phyloP scores from a whole-genome alignment of 2,888 invertebrate species.

The Agelastica alni region DNA sequence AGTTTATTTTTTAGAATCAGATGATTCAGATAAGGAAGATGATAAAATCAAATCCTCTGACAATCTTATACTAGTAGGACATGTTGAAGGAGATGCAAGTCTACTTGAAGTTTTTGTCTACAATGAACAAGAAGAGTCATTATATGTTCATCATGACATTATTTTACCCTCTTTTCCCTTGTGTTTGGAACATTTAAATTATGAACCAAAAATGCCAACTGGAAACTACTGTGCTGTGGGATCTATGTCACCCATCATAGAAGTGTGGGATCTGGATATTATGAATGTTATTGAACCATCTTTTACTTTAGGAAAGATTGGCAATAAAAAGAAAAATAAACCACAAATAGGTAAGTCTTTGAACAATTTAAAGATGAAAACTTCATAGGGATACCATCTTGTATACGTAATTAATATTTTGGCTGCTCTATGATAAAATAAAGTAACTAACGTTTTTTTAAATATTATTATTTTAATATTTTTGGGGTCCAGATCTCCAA shows the following conservation, averaged over 20 bases:
- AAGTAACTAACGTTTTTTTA: too few species aligned
- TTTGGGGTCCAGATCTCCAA: too few species aligned
- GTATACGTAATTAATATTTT: not conserved
- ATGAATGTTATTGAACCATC: conserved; percentile 90
- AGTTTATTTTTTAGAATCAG: conserved; percentile 55
- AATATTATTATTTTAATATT: too few species aligned
- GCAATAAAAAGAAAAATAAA: conserved; percentile 55
- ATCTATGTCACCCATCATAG: conserved; percentile 88
- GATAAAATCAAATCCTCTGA: conserved; percentile 86
- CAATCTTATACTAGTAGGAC: conserved; percentile 86
- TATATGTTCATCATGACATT: conserved; percentile 94
- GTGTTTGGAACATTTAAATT: conserved; percentile 91
- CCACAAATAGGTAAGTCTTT: conserved; percentile 55
- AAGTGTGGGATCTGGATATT: conserved; percentile 96
- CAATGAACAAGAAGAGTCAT: conserved; percentile 84
- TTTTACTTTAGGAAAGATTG: conserved; percentile 70
- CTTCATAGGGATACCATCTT: conserved; percentile 56
- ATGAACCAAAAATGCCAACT: conserved; percentile 76
- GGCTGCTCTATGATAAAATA: too few species aligned
- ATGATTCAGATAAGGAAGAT: conserved; percentile 85
- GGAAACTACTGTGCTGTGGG: conserved; percentile 92
- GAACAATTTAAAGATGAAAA: conserved; percentile 66
- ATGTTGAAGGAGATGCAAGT: conserved; percentile 84
- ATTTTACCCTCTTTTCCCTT: conserved; percentile 87
- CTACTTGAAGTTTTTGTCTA: conserved; percentile 87